Conservation (phyloP, 2,113 vertebrate genomes). For the Uria aalge region DNA sequence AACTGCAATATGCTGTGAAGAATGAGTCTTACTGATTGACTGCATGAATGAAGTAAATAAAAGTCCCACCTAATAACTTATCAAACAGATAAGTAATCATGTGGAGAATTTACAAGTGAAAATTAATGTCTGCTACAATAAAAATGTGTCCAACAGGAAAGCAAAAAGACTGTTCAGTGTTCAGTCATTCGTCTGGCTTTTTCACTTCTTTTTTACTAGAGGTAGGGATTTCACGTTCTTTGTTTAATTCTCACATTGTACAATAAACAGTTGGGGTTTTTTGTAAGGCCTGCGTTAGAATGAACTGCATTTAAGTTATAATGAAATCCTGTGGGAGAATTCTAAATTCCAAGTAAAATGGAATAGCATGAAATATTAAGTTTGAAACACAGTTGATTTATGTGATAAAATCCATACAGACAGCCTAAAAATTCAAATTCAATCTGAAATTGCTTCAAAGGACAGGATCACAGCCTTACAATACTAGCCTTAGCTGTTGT, state of each 20-base stretch:
- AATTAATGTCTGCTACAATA: neutral
- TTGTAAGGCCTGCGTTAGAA: neutral
- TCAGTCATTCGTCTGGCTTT: neutral
- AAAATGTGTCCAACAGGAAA: neutral
- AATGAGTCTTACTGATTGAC: neutral
- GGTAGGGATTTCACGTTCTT: neutral
- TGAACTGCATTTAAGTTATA: neutral
- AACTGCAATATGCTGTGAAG: neutral
- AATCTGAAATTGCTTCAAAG: neutral
- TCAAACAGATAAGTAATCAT: neutral
- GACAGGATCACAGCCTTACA: neutral
- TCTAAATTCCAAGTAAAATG: neutral
- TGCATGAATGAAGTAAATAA: constrained; percentile 11
- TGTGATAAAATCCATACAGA: neutral
- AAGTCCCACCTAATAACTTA: neutral
- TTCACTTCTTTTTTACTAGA: neutral
- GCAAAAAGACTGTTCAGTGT: neutral
- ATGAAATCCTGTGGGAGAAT: neutral
- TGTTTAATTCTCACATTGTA: neutral
- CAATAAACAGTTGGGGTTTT: neutral
- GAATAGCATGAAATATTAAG: neutral
- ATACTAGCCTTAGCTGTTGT: neutral
- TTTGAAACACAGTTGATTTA: neutral
- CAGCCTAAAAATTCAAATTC: neutral
- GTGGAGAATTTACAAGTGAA: neutral